These are phyloP conservation scores for Prolemur simus DNA, from an alignment of 2,113 vertebrate genomes.

Conservation along the genomic window DNA sequence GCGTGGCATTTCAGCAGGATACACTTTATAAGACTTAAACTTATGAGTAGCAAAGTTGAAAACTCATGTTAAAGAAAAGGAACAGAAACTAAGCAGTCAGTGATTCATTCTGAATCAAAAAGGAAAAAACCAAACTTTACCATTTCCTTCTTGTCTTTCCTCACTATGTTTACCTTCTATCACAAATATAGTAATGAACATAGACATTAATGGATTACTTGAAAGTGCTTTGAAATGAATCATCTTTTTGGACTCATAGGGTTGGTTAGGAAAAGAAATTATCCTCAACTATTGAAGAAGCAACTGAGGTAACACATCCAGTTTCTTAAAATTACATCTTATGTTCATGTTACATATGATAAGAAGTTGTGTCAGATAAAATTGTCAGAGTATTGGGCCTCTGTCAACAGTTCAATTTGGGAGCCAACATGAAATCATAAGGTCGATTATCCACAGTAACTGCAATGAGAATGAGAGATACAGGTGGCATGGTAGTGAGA, in stretches of 20 bases:
- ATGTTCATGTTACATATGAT: not conserved
- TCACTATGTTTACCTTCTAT: not conserved
- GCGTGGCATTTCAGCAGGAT: constrained; percentile 83
- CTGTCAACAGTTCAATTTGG: not conserved
- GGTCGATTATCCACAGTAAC: not conserved
- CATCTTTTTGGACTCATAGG: not conserved
- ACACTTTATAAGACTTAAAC: constrained; percentile 82
- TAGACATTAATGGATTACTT: not conserved
- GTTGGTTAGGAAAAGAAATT: not conserved
- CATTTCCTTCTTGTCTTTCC: not conserved
- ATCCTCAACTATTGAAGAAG: not conserved
- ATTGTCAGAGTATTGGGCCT: not conserved
- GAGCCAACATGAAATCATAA: not conserved
- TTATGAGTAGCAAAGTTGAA: constrained; percentile 77
- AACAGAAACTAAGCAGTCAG: constrained; percentile 44
- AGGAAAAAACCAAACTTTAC: constrained; percentile 22
- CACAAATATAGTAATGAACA: not conserved
- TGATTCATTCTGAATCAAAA: constrained; percentile 55
- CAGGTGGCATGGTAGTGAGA: not conserved
- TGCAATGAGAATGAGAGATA: not conserved
- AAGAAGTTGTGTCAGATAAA: not conserved
- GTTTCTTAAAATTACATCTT: not conserved
- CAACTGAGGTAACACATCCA: not conserved
- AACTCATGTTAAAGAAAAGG: constrained; percentile 60
- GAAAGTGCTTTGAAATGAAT: not conserved